Conservation (phyloP, 2,113 vertebrate species). For the Turdus rufiventris region DNA sequence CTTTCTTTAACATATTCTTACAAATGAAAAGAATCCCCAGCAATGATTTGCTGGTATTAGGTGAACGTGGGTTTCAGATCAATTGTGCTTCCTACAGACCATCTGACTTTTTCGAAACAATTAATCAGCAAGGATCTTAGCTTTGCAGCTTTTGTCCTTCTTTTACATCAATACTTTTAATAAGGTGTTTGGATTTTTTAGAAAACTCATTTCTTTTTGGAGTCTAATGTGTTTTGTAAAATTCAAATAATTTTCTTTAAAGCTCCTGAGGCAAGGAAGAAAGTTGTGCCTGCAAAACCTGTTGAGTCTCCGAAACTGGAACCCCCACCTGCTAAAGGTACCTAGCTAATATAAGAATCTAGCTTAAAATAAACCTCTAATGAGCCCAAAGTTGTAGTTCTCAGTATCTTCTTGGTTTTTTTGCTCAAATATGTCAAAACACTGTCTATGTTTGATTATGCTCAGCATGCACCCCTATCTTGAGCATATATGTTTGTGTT, state of each 20-base stretch:
- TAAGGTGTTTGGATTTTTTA: background rate
- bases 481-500: background rate
- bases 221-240: slow-evolving; percentile 37
- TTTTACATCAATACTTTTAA: background rate
- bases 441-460: background rate
- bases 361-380: background rate
- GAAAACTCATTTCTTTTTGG: background rate
- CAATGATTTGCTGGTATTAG: background rate
- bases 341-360: background rate
- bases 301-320: slow-evolving; percentile 68
- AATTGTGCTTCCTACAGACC: background rate
- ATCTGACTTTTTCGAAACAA: background rate
- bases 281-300: slow-evolving; percentile 66
- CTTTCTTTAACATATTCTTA: background rate
- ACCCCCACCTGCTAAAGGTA: slow-evolving; percentile 76
- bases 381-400: background rate
- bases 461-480: background rate
- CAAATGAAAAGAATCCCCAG: background rate
- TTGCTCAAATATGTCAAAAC: background rate
- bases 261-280: slow-evolving; percentile 73
- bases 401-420: background rate
- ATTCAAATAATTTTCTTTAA: slow-evolving; percentile 69
- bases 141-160: background rate
- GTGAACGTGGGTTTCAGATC: background rate
- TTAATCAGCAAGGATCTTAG: background rate